phyloP scores from a whole-genome alignment of 2,113 vertebrate genomes.

The Psittacara wagleri region DNA sequence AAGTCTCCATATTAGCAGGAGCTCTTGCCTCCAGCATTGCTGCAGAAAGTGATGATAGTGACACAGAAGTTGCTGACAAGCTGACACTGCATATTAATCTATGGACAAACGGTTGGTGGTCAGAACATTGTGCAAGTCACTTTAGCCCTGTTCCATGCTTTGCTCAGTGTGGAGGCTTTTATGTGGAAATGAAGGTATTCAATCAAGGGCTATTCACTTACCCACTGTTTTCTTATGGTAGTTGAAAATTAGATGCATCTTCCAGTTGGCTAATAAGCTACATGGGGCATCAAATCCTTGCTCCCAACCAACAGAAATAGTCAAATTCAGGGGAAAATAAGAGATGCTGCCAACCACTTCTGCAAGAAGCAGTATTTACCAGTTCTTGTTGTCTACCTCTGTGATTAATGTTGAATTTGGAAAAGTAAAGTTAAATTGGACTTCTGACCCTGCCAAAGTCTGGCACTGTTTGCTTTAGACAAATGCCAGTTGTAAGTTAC shows the following conservation, averaged over 20 bases:
- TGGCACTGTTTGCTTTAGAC: background rate
- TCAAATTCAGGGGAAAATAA: background rate
- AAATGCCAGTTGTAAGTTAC: background rate
- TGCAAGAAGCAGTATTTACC: background rate
- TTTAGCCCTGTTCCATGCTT: background rate
- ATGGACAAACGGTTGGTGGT: background rate
- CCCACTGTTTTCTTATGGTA: background rate
- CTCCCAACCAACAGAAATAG: background rate
- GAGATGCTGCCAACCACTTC: background rate
- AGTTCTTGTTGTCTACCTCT: background rate
- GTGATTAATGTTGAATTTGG: background rate
- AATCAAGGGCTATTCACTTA: background rate
- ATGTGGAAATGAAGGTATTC: background rate
- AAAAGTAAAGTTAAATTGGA: background rate
- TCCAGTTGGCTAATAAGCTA: background rate
- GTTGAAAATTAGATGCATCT: background rate
- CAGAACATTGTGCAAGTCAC: background rate
- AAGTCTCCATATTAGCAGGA: background rate
- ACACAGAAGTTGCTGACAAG: constrained; percentile 30
- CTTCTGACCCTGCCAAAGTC: background rate
- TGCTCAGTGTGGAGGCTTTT: background rate
- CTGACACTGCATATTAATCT: background rate
- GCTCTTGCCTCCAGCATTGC: background rate
- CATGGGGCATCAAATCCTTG: background rate
- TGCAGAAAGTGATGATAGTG: background rate